Evolutionary conservation across 2,113 vertebrate genomes (phyloP), one percentile per base, ranked within the genome.

Genomic region (Cyprinodon variegatus): DNA sequence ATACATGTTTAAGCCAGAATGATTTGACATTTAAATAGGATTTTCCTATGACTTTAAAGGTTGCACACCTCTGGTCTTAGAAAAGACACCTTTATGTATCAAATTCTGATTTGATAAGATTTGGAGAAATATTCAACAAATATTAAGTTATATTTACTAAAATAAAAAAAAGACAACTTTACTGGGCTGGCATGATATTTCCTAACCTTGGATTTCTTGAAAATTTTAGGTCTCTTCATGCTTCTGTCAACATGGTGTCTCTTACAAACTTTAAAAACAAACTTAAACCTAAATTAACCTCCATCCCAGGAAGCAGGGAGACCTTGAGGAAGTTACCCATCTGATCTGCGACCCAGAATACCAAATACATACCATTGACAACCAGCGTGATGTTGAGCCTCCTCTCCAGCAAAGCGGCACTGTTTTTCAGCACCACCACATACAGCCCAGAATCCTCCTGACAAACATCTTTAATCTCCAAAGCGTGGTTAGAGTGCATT

Each of bases 391-490:
- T 93, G 91, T 93, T 96, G 85, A 98, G 96, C 79, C 70, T 94
- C 80, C 84, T 92, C 86, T 95, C 93, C 83, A 99, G 93, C 37
- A 79, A 83, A 0, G 96, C 96, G 2, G 90, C 95, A 0, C 81
- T 90, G 90, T 98, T 98, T 89, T 86, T 95, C 79, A 98, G 90
- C 75, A 95, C 88, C 50, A 97, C 88, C 0, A 93, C 96, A 89
- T 98, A 99, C 0, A 89, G 86, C 63, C 97, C 98, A 0, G 95
- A 93, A 0, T 96, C 96, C 90, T 95, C 96, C 86, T 95, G 95
- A 0, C 92, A 93, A 73, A 98, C 96, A 65, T 99, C 96, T 79
- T 94, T 96, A 92, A 99, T 96, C 94, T 97, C 95, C 92, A 99
- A 90, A 65, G 92, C 93, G 14, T 96, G 95, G 68, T 95, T 95